Conservation (phyloP, 2,888 invertebrate species). For the Diaprepes abbreviatus region DNA sequence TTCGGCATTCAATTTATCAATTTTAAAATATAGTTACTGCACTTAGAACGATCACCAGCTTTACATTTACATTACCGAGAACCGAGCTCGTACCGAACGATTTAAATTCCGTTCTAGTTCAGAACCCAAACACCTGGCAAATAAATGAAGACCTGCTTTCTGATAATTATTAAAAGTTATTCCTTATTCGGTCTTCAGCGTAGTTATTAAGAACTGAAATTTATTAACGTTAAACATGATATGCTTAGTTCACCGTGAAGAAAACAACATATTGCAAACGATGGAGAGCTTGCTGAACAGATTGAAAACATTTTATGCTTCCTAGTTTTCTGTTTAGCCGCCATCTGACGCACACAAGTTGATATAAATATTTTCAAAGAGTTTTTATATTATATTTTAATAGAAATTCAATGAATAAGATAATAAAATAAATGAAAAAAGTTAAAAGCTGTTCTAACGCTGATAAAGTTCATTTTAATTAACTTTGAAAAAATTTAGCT, state of each 20-base stretch:
- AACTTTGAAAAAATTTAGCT: no score
- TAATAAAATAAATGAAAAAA: no score
- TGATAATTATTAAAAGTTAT: constrained; percentile 1
- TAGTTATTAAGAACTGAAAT: not conserved
- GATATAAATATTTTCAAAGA: not conserved
- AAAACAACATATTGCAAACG: constrained; percentile 28
- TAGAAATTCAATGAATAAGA: no score
- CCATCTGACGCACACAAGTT: constrained; percentile 9
- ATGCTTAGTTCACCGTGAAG: constrained; percentile 5
- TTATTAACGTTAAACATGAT: constrained; percentile 3
- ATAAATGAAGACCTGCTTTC: not conserved
- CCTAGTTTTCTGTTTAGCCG: constrained; percentile 21
- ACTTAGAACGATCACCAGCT: not conserved
- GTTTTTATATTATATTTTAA: no score
- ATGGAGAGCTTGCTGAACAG: not conserved
- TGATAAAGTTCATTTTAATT: no score
- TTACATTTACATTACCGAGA: not conserved
- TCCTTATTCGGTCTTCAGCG: constrained; percentile 6
- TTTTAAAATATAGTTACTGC: not conserved
- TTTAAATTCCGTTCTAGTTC: not conserved
- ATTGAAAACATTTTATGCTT: constrained; percentile 21
- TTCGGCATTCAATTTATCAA: not conserved
- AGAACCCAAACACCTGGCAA: not conserved
- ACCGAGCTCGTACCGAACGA: not conserved
- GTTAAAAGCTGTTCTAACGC: no score